Evolutionary conservation across 2,797 vertebrate genomes (phyloP), one percentile per base, ranked within the genome.

Genomic region (Tragopan temminckii): DNA sequence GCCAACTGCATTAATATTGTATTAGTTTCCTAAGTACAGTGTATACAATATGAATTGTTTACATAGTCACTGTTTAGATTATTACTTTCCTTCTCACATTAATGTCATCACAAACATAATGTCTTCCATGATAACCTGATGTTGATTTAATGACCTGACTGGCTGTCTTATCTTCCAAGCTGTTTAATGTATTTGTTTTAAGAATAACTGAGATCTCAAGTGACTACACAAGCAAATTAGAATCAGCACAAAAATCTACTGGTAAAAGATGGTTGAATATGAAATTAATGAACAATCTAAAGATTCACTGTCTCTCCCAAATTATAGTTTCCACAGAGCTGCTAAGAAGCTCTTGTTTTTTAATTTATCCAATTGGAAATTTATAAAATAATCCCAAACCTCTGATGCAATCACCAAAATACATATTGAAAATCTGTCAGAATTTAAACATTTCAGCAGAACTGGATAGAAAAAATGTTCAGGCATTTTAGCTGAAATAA

Each of bases 121-220:
- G 88, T 52, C 31, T 87, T 83, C 33, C 64, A 42, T 55, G 12
- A 23, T 88, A 86, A 85, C 69, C 31, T 76, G 42, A 81, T 88
- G 46, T 75, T 85, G 55, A 85, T 86, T 95, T 93, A 91, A 93
- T 78, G 81, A 80, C 76, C 84, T 59, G 24, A 45, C 63, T 88
- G 85, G 19, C 31, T 92, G 25, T 76, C 45, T 90, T 87, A 68
- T 70, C 38, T 83, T 88, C 53, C 63, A 81, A 90, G 52, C 48
- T 71, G 15, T 61, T 84, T 83, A 84, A 80, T 81, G 25, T 61
- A 74, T 89, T 90, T 83, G 7, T 52, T 58, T 80, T 71, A 89
- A 93, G 45, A 94, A 78, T 57, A 85, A 85, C 31, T 72, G 78
- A 85, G 36, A 68, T 80, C 74, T 80, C 46, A 80, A 84, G 40